Evolutionary conservation across 2,797 vertebrate genomes (phyloP).

Genomic region (Premnoplex brunnescens): DNA sequence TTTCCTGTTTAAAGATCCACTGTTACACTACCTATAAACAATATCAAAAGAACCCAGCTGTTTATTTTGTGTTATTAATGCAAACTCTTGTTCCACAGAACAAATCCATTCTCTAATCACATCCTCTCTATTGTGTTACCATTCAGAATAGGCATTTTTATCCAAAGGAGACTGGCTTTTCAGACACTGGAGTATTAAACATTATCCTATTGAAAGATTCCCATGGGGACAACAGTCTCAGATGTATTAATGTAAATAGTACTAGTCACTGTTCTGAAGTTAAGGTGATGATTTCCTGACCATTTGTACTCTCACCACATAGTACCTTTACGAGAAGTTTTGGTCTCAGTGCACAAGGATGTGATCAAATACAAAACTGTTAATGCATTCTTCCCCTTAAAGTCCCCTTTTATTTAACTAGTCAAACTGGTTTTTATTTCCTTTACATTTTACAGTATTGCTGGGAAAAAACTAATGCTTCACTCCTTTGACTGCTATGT

Average conservation of each 20-base stretch:
- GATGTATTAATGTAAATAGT: neutral
- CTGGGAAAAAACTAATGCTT: neutral
- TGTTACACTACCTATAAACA: neutral
- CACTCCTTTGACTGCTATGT: neutral
- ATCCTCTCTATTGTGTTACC: neutral
- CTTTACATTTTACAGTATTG: neutral
- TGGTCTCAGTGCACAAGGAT: neutral
- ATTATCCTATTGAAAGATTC: neutral
- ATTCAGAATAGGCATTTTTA: neutral
- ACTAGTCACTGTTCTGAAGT: neutral
- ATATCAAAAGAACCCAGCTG: neutral
- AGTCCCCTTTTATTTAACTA: neutral
- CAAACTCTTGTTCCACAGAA: neutral
- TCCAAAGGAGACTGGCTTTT: neutral
- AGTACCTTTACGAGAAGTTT: neutral
- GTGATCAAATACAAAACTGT: neutral
- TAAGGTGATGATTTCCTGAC: neutral
- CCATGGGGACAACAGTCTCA: neutral
- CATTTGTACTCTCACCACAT: neutral
- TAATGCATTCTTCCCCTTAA: neutral
- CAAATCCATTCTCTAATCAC: neutral
- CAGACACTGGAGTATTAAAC: neutral
- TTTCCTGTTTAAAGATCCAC: neutral
- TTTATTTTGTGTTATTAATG: neutral
- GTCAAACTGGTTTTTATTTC: neutral